These are phyloP conservation scores for Agonopterix heracliana DNA, from an alignment of 2,888 invertebrate species.

Conservation along the genomic window DNA sequence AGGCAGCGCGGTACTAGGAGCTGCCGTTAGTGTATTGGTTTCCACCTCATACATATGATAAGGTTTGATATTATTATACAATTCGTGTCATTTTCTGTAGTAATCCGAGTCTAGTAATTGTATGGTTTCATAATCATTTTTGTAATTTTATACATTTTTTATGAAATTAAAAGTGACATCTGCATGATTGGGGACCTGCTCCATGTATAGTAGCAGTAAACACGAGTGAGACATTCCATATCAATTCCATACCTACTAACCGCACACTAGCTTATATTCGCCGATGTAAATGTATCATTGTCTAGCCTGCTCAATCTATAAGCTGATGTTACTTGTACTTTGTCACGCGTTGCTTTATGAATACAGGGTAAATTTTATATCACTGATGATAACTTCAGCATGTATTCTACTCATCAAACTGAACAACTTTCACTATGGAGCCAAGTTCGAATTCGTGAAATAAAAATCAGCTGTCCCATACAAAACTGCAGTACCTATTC, in stretches of 20 bases:
- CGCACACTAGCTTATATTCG: slow-evolving; percentile 5
- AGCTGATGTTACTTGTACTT: too few relatives aligned
- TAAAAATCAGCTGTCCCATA: too few relatives aligned
- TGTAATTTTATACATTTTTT: slow-evolving; percentile 74
- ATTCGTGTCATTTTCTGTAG: slow-evolving; percentile 50
- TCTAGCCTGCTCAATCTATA: too few relatives aligned
- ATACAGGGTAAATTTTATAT: too few relatives aligned
- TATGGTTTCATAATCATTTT: slow-evolving; percentile 66
- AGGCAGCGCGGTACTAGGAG: slow-evolving; percentile 33
- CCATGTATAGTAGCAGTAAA: slow-evolving; percentile 57
- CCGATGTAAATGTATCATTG: not conserved
- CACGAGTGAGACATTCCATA: slow-evolving; percentile 74
- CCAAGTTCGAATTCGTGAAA: too few relatives aligned
- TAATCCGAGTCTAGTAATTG: slow-evolving; percentile 48
- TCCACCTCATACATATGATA: slow-evolving; percentile 58
- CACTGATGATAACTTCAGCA: too few relatives aligned
- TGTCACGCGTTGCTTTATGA: too few relatives aligned
- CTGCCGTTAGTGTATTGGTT: slow-evolving; percentile 47
- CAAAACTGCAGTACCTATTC: too few relatives aligned
- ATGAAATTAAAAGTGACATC: slow-evolving; percentile 61
- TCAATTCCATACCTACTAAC: slow-evolving; percentile 41
- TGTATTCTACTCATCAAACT: too few relatives aligned
- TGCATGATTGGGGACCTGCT: slow-evolving; percentile 50
- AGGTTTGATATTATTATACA: slow-evolving; percentile 70
- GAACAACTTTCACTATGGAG: too few relatives aligned